Conservation (phyloP, 2,888 invertebrate genomes). For the Polydesmus complanatus region DNA sequence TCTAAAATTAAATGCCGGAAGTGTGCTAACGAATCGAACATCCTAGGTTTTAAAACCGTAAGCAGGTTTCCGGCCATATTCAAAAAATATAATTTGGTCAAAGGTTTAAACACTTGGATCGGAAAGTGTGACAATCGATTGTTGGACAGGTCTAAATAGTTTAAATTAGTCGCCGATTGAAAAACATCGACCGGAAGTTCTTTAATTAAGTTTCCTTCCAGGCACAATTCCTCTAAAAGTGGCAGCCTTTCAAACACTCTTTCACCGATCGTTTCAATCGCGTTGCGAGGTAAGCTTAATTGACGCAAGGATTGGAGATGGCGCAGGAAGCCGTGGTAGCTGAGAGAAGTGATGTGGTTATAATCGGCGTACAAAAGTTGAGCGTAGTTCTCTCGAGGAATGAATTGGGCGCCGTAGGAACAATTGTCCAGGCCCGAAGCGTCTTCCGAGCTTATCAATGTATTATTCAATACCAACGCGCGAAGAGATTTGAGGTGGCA, state of each 20-base stretch:
- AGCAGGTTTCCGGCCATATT: not conserved
- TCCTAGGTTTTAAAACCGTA: no score
- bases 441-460: not conserved
- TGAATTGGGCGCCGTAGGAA: not conserved
- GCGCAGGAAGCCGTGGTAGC: not conserved
- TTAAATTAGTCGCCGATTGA: not conserved
- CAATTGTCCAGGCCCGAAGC: not conserved
- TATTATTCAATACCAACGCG: not conserved
- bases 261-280: not conserved
- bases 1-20: no score
- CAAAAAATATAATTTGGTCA: not conserved
- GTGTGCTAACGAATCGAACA: no score
- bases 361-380: not conserved
- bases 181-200: not conserved
- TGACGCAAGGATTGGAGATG: not conserved
- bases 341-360: not conserved
- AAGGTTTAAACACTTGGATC: not conserved
- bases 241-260: not conserved
- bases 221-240: not conserved
- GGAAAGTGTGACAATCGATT: not conserved
- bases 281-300: not conserved
- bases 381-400: not conserved
- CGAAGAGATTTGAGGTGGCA: not conserved
- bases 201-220: not conserved
- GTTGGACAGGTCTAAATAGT: not conserved